A percentile compares a stretch with the other conserved stretches of the same genome.
Evolutionary conservation across 1,140 invertebrate species (phyloP).

Genomic region (Caenorhabditis tropicalis): DNA sequence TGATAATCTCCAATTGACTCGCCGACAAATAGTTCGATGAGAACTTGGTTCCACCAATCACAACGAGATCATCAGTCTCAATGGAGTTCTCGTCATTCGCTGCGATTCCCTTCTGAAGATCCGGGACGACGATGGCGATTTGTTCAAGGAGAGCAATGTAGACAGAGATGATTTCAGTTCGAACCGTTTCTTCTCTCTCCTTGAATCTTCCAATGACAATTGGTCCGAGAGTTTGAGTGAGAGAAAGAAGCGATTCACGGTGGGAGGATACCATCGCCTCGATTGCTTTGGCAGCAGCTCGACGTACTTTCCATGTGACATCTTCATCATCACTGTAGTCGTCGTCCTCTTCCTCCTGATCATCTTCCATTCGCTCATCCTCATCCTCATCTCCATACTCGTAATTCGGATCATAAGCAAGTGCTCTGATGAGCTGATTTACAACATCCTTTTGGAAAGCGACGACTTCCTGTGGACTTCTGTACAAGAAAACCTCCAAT

Average conservation of each 20-base stretch:
- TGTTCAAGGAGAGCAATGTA: conserved; percentile 82
- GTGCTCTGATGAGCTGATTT: neutral
- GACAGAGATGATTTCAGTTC: conserved; percentile 94
- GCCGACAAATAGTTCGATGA: conserved; percentile 21
- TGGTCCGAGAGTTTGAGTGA: conserved; percentile 80
- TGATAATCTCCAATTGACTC: conserved; percentile 53
- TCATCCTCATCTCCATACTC: conserved; percentile 66
- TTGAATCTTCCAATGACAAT: conserved; percentile 85
- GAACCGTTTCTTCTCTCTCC: conserved; percentile 98
- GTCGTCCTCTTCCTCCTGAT: conserved; percentile 59
- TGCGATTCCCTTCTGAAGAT: conserved; percentile 1
- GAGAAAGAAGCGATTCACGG: neutral
- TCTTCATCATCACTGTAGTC: conserved; percentile 83
- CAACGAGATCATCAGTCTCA: conserved; percentile 19
- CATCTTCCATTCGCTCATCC: conserved; percentile 72
- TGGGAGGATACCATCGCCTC: conserved; percentile 82
- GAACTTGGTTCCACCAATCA: conserved; percentile 50
- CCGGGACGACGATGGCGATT: conserved; percentile 54
- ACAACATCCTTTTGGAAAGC: conserved; percentile 54
- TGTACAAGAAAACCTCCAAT: conserved; percentile 48
- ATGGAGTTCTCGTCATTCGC: neutral
- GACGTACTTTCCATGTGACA: conserved; percentile 96
- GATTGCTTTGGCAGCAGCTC: conserved; percentile 94
- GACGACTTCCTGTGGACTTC: conserved; percentile 39
- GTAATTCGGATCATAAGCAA: conserved; percentile 69